A percentile compares a stretch with the other conserved stretches of the same genome.
Conservation (phyloP, 35 echinoderm and acorn worm genomes). For the Anneissia japonica region DNA sequence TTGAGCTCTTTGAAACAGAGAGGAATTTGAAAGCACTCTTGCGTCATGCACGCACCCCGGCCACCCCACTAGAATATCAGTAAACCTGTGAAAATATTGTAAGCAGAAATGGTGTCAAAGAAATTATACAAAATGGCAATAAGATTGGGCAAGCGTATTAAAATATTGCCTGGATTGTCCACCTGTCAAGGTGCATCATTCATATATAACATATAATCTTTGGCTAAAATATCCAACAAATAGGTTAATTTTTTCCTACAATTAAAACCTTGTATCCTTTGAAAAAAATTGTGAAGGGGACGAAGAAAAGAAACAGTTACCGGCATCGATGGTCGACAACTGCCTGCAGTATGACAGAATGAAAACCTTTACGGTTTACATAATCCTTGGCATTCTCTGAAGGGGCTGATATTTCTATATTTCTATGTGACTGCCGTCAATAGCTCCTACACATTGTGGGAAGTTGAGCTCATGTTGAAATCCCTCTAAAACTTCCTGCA, state of each 20-base stretch:
- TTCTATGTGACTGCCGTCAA: conserved; percentile 52
- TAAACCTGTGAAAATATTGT: conserved; percentile 20
- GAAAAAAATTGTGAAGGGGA: too few species aligned
- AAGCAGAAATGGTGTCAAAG: too few species aligned
- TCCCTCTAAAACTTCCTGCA: neutral
- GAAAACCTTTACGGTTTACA: conserved; percentile 41
- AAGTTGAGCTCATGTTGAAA: neutral
- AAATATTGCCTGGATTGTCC: too few species aligned
- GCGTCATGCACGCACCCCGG: conserved; percentile 41
- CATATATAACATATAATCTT: too few species aligned
- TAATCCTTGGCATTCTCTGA: conserved; percentile 22
- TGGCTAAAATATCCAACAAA: too few species aligned
- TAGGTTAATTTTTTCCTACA: too few species aligned
- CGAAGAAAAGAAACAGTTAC: too few species aligned
- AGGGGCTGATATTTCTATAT: conserved; percentile 37
- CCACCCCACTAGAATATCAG: conserved; percentile 34
- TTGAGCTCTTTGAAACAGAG: conserved; percentile 21
- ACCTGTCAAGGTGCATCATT: too few species aligned
- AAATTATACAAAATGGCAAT: too few species aligned
- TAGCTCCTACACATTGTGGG: conserved; percentile 46
- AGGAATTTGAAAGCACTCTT: conserved; percentile 28
- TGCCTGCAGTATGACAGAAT: conserved; percentile 35
- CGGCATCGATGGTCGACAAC: conserved; percentile 42
- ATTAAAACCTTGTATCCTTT: too few species aligned
- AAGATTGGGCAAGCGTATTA: too few species aligned